Evolutionary conservation across 2,888 invertebrate genomes (phyloP).

Genomic region (Tubulanus polymorphus): DNA sequence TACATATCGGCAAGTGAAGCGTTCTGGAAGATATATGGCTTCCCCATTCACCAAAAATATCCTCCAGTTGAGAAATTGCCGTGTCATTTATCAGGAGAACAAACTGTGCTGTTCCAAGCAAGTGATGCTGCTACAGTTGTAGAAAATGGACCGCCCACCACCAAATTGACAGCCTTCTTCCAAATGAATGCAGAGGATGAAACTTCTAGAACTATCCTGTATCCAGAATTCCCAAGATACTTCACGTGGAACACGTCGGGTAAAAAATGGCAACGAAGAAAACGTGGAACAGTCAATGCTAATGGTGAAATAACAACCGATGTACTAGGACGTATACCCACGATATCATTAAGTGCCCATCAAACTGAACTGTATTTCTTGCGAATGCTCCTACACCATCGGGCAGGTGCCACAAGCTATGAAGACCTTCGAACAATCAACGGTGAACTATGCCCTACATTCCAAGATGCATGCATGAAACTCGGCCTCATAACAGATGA

Average conservation of each 20-base stretch:
- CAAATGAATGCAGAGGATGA: conserved; percentile 9
- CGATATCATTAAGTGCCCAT: conserved; percentile 20
- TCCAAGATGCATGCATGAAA: conserved; percentile 34
- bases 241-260: conserved; percentile 17
- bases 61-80: conserved; percentile 26
- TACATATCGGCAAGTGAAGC: conserved; percentile 48
- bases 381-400: conserved; percentile 10
- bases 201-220: conserved; percentile 16
- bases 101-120: conserved; percentile 20
- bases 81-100: conserved; percentile 24
- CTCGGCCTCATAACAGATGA: conserved; percentile 41
- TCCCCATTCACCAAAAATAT: conserved; percentile 35
- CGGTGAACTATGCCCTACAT: conserved; percentile 31
- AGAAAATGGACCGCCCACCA: conserved; percentile 6
- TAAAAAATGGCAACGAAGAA: conserved; percentile 20
- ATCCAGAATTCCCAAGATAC: conserved; percentile 19
- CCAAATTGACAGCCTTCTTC: conserved; percentile 11
- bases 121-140: conserved; percentile 9
- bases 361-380: conserved; percentile 25
- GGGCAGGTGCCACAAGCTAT: neutral
- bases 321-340: conserved; percentile 21
- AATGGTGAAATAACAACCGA: conserved; percentile 7
- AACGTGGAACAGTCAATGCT: conserved; percentile 6
- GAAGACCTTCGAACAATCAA: conserved; percentile 12
- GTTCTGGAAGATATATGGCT: conserved; percentile 41